Percentiles rank a stretch among this genome's conserved stretches.
Conservation (phyloP, 2,113 vertebrate genomes). For the Vulpes ferrilata region DNA sequence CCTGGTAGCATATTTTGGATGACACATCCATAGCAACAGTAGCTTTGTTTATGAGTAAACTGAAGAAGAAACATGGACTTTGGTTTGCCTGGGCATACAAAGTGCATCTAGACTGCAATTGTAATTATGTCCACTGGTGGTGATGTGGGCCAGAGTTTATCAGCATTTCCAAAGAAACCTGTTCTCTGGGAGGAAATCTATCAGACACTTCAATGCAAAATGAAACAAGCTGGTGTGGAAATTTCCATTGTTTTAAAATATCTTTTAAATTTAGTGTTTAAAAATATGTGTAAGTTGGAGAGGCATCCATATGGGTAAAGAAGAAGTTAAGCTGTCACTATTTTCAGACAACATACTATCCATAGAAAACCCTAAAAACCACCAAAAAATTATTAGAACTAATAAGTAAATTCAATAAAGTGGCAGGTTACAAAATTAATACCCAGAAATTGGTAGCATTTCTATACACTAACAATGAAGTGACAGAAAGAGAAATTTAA, state of each 20-base stretch:
- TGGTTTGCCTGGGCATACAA: constrained; percentile 74
- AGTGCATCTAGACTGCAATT: constrained; percentile 21
- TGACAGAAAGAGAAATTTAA: not conserved
- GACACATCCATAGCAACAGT: constrained; percentile 82
- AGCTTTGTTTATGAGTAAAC: constrained; percentile 83
- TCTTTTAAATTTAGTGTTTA: not conserved
- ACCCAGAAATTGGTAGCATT: not conserved
- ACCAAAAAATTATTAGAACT: not conserved
- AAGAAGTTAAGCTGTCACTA: not conserved
- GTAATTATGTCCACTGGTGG: not conserved
- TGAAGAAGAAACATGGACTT: constrained; percentile 84
- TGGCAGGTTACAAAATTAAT: not conserved
- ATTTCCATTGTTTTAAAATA: not conserved
- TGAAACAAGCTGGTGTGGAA: not conserved
- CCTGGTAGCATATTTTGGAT: constrained; percentile 86
- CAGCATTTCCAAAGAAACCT: constrained; percentile 57
- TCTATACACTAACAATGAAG: not conserved
- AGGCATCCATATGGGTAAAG: not conserved
- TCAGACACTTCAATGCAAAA: not conserved
- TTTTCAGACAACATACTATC: not conserved
- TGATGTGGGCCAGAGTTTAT: constrained; percentile 15
- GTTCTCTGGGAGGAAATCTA: not conserved
- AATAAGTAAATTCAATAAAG: not conserved
- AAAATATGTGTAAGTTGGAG: not conserved
- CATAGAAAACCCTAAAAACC: not conserved